These are phyloP conservation scores for Miniopterus natalensis DNA, from an alignment of 2,113 vertebrate genomes.

Conservation along the genomic window DNA sequence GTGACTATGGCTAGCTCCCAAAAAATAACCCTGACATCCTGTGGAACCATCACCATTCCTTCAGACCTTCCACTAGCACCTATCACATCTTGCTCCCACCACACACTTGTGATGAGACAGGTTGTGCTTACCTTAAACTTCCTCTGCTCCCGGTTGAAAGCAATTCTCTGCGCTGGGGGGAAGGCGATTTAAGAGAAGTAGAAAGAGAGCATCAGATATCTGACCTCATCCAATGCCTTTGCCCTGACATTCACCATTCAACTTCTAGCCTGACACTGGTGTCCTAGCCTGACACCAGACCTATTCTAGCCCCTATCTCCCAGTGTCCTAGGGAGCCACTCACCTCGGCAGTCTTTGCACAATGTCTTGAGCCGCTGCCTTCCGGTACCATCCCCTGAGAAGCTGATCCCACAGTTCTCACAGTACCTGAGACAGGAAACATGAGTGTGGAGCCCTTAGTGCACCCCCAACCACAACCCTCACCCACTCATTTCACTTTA, in stretches of 20 bases:
- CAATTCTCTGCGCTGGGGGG: conserved; percentile 82
- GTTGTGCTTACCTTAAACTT: conserved; percentile 81
- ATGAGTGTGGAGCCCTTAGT: not conserved
- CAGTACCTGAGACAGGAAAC: conserved; percentile 76
- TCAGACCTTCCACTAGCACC: not conserved
- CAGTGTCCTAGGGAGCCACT: not conserved
- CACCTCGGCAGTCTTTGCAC: conserved; percentile 86
- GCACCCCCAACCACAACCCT: not conserved
- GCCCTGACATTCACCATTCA: not conserved
- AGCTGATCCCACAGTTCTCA: conserved; percentile 82
- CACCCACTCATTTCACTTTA: conserved; percentile 13
- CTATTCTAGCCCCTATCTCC: not conserved
- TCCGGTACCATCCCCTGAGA: conserved; percentile 78
- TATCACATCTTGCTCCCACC: not conserved
- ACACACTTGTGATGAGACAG: not conserved
- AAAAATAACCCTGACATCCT: not conserved
- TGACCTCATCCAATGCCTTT: not conserved
- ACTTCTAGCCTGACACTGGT: not conserved
- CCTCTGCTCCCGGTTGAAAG: conserved; percentile 85
- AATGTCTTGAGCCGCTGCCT: conserved; percentile 81
- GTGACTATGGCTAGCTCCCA: not conserved
- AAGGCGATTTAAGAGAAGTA: not conserved
- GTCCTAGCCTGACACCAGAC: not conserved
- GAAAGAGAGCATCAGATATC: not conserved
- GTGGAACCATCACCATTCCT: not conserved